Conservation (phyloP, 2,113 vertebrate genomes). For the Prunella himalayana region DNA sequence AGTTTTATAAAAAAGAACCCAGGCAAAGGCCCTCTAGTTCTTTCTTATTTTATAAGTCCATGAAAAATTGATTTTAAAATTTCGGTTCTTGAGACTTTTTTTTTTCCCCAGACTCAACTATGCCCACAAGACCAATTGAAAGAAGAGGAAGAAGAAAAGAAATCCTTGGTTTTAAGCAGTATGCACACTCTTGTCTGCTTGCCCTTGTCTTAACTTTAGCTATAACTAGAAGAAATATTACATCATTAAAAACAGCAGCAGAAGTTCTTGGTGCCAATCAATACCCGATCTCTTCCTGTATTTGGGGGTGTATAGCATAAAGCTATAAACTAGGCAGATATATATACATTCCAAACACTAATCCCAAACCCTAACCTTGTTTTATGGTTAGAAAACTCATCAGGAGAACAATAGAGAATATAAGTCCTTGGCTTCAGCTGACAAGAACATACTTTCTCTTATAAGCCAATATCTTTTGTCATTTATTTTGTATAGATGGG, state of each 20-base stretch:
- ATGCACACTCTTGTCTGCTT: not conserved
- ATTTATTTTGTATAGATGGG: not conserved
- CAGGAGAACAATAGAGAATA: not conserved
- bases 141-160: not conserved
- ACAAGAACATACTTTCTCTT: not conserved
- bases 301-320: not conserved
- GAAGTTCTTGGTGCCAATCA: constrained; percentile 24
- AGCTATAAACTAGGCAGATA: not conserved
- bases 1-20: not conserved
- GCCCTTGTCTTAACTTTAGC: constrained; percentile 4
- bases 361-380: not conserved
- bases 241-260: constrained; percentile 5
- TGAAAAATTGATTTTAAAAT: not conserved
- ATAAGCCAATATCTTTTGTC: not conserved
- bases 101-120: not conserved
- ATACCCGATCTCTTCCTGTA: not conserved
- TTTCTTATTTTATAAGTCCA: not conserved
- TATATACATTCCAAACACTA: not conserved
- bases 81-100: not conserved
- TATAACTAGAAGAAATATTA: constrained; percentile 1
- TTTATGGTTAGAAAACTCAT: constrained; percentile 10
- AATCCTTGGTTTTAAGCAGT: not conserved
- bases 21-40: not conserved
- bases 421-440: not conserved
- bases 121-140: not conserved